Conservation (phyloP, 1,140 invertebrate genomes). For the Polypedilum vanderplanki region DNA sequence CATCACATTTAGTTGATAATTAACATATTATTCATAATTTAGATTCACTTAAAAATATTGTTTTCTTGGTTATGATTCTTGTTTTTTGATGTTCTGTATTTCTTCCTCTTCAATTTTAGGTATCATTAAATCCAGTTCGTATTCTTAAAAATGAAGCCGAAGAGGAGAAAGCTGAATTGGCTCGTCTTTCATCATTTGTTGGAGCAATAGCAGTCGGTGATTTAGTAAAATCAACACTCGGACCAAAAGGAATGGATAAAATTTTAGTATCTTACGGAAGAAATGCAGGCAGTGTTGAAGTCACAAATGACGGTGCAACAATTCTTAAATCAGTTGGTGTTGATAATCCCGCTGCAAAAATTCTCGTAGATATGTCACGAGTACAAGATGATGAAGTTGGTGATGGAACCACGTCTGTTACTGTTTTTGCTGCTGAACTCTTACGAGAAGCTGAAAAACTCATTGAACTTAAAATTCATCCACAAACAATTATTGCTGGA, state of each 20-base stretch:
- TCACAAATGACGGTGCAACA: slow-evolving; percentile 99
- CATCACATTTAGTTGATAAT: not conserved
- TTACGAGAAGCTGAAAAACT: slow-evolving; percentile 92
- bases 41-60: not conserved
- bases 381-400: slow-evolving; percentile 99
- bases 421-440: slow-evolving; percentile 92
- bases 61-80: not conserved
- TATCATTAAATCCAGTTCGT: slow-evolving; percentile 87
- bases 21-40: no score
- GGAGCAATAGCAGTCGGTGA: slow-evolving; percentile 98
- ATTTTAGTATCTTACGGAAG: slow-evolving; percentile 84
- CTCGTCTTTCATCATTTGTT: slow-evolving; percentile 92
- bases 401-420: slow-evolving; percentile 98
- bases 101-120: slow-evolving; percentile 45
- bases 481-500: slow-evolving; percentile 94
- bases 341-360: slow-evolving; percentile 98
- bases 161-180: slow-evolving; percentile 95
- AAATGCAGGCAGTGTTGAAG: slow-evolving; percentile 77
- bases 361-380: slow-evolving; percentile 96
- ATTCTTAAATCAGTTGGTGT: slow-evolving; percentile 95
- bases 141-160: slow-evolving; percentile 93
- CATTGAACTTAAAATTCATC: slow-evolving; percentile 91
- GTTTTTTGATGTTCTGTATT: not conserved
- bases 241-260: slow-evolving; percentile 99
- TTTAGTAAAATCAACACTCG: slow-evolving; percentile 94